These are phyloP conservation scores for Myopa tessellatipennis DNA, from an alignment of 2,888 invertebrate genomes.

Conservation along the genomic window DNA sequence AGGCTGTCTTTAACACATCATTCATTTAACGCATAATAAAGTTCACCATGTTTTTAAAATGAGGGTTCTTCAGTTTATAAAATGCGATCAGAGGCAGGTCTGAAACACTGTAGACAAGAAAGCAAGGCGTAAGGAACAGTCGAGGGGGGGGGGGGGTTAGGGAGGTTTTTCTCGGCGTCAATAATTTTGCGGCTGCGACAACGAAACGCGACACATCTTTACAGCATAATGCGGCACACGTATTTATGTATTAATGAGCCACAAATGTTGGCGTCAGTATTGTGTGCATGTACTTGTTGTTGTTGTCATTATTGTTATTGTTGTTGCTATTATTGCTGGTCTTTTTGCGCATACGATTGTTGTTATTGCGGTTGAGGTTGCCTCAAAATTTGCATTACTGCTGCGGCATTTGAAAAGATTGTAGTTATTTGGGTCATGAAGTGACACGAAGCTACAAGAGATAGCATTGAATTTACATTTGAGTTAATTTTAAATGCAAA, in stretches of 20 bases:
- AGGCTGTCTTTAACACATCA: not conserved
- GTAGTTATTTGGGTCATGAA: not conserved
- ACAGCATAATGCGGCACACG: not conserved
- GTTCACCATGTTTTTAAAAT: not conserved
- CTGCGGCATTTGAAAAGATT: not conserved
- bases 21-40: not conserved
- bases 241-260: slow-evolving; percentile 1
- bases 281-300: not conserved
- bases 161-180: no score
- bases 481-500: slow-evolving; percentile 28
- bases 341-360: not conserved
- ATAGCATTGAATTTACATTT: no score
- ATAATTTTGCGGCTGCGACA: not conserved
- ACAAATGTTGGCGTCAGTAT: not conserved
- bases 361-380: not conserved
- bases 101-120: not conserved
- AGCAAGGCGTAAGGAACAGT: not conserved
- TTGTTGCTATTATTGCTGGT: not conserved
- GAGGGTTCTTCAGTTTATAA: not conserved
- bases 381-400: not conserved
- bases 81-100: not conserved
- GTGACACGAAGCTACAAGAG: not conserved
- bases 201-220: not conserved
- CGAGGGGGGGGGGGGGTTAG: no score
- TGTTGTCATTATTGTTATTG: not conserved